phyloP scores from a whole-genome alignment of 2,888 invertebrate species.

The Gari tellinella region DNA sequence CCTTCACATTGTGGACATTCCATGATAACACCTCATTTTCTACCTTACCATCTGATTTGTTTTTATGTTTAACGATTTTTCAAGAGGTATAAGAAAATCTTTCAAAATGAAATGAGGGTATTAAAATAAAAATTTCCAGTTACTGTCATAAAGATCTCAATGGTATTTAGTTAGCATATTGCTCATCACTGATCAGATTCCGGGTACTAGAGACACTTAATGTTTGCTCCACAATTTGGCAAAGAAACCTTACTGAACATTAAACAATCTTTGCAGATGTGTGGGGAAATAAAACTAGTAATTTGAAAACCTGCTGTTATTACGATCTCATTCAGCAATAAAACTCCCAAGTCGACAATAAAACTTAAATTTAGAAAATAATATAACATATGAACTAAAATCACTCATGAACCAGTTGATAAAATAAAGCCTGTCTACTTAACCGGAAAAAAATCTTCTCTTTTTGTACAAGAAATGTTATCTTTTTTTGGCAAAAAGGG shows the following conservation, averaged over 20 bases:
- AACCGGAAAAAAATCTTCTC: too few species aligned
- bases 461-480: too few species aligned
- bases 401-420: constrained; percentile 26
- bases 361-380: constrained; percentile 58
- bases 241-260: too few species aligned
- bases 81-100: constrained; percentile 10
- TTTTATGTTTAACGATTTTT: constrained; percentile 22
- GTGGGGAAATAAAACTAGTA: constrained; percentile 57
- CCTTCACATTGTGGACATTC: too few species aligned
- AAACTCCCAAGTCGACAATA: constrained; percentile 57
- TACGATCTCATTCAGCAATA: constrained; percentile 47
- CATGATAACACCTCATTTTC: too few species aligned
- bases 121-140: constrained; percentile 4
- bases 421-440: constrained; percentile 6
- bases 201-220: too few species aligned
- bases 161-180: constrained; percentile 10
- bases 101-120: constrained; percentile 10
- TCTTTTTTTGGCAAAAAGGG: too few species aligned
- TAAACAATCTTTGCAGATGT: constrained; percentile 44
- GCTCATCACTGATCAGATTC: background rate
- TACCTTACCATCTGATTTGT: background rate
- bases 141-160: background rate
- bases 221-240: too few species aligned
- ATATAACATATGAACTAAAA: constrained; percentile 55
- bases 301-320: constrained; percentile 57